phyloP scores from a whole-genome alignment of 2,113 vertebrate genomes.

The Brachyhypopomus gauderio region DNA sequence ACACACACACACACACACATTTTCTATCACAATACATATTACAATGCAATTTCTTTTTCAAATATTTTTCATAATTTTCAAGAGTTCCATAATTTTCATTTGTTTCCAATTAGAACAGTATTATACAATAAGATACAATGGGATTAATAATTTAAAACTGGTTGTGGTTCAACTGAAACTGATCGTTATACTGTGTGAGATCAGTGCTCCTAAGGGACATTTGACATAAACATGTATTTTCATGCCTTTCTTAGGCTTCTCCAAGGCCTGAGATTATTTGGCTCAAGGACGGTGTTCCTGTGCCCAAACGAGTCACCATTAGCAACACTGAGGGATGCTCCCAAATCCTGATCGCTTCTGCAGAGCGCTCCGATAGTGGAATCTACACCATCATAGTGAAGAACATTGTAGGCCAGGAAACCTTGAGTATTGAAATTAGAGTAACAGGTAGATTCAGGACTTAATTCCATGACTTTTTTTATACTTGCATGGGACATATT shows the following conservation, averaged over 20 bases:
- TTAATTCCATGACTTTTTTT: background rate
- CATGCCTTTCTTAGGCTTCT: slow-evolving; percentile 72
- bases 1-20: background rate
- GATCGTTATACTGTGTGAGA: no score
- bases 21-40: no score
- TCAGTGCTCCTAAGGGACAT: no score
- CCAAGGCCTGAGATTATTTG: slow-evolving; percentile 83
- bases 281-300: slow-evolving; percentile 82
- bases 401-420: slow-evolving; percentile 74
- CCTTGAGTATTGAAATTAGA: slow-evolving; percentile 80
- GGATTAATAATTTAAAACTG: no score
- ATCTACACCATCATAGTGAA: slow-evolving; percentile 79
- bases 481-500: no score
- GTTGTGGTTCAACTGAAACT: no score
- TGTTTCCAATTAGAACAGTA: no score
- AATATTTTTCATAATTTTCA: no score
- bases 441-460: slow-evolving; percentile 77
- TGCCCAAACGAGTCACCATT: slow-evolving; percentile 72
- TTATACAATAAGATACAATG: no score
- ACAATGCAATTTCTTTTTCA: no score
- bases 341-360: slow-evolving; percentile 81
- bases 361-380: slow-evolving; percentile 79
- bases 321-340: slow-evolving; percentile 74
- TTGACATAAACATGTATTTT: slow-evolving; percentile 3
- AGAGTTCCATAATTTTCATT: no score